Evolutionary conservation across 2,113 vertebrate genomes (phyloP).

Genomic region (Xiphophorus couchianus): DNA sequence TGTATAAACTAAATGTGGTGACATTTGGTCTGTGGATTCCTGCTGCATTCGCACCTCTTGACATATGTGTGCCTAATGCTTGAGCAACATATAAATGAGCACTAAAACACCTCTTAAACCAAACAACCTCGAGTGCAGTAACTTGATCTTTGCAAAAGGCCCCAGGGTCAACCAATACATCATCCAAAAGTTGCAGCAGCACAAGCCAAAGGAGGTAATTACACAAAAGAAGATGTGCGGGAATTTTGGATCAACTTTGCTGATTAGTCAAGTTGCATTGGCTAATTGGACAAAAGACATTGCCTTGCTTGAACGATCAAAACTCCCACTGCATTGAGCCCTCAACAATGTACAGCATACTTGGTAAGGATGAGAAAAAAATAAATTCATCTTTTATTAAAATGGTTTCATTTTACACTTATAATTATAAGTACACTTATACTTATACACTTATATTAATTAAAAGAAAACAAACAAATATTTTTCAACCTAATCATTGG

Average conservation of each 20-base stretch:
- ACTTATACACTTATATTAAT: too few species aligned
- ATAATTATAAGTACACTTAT: too few species aligned
- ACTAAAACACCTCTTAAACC: conserved; percentile 42
- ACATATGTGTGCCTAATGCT: conserved; percentile 21
- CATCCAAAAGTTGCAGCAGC: background rate
- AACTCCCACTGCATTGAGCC: too few species aligned
- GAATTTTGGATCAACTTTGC: background rate
- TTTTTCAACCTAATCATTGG: too few species aligned
- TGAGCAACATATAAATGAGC: conserved; percentile 20
- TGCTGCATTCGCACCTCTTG: conserved; percentile 7
- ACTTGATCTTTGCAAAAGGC: conserved; percentile 25
- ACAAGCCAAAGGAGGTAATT: background rate
- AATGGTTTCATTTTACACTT: too few species aligned
- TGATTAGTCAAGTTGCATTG: background rate
- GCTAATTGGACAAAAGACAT: too few species aligned
- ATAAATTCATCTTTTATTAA: too few species aligned
- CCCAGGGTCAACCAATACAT: conserved; percentile 14
- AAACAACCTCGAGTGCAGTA: conserved; percentile 20
- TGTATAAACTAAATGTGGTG: conserved; percentile 8
- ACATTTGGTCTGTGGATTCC: conserved; percentile 16
- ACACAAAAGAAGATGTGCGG: background rate
- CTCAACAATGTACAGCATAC: too few species aligned
- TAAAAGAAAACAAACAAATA: too few species aligned
- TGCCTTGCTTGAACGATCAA: too few species aligned
- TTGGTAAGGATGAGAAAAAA: too few species aligned